These are phyloP conservation scores for Acropora tenuis DNA, from an alignment of 64 coral and sea anemone species.

Conservation along the genomic window DNA sequence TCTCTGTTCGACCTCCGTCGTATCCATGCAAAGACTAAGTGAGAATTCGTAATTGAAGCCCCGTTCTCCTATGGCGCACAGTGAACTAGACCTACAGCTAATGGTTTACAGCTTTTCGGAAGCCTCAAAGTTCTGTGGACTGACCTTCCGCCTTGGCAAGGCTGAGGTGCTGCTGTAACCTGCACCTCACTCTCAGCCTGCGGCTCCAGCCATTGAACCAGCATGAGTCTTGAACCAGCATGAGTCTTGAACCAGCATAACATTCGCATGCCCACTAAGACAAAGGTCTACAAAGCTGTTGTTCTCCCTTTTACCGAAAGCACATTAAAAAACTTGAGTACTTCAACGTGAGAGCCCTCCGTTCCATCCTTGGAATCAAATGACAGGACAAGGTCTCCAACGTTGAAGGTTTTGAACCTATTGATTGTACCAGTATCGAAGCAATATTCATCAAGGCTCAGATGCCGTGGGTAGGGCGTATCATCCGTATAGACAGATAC, in stretches of 20 bases:
- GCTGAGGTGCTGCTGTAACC: constrained; percentile 30
- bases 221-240: constrained; percentile 19
- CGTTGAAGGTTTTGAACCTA: neutral
- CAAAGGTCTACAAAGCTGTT: constrained; percentile 29
- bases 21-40: too few species aligned
- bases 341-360: neutral
- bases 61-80: neutral
- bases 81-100: too few species aligned
- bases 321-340: neutral
- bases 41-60: too few species aligned
- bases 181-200: neutral
- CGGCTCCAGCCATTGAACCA: too few species aligned
- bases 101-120: too few species aligned
- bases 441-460: neutral
- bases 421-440: neutral
- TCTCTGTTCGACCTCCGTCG: too few species aligned
- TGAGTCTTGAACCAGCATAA: constrained; percentile 10
- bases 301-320: neutral
- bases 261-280: neutral
- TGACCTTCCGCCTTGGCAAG: neutral
- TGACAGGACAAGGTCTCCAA: neutral
- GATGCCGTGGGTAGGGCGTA: neutral
- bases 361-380: neutral
- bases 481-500: neutral
- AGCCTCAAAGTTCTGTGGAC: too few species aligned